These are phyloP conservation scores for Gambusia affinis DNA, from an alignment of 2,113 vertebrate species.

Conservation along the genomic window DNA sequence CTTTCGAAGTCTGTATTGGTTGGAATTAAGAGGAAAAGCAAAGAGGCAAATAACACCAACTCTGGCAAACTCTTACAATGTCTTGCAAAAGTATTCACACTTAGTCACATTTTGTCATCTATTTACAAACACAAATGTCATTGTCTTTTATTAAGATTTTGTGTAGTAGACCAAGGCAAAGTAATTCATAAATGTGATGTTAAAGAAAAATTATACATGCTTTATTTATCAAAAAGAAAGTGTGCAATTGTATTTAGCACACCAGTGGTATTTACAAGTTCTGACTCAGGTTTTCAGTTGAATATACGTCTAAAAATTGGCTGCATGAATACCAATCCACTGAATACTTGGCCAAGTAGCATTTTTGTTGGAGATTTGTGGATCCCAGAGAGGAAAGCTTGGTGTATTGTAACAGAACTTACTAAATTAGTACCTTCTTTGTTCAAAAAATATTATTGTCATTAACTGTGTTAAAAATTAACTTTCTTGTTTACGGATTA, in stretches of 20 bases:
- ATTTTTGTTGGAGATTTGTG: no score
- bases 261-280: no score
- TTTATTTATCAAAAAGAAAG: no score
- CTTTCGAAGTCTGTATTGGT: slow-evolving; percentile 72
- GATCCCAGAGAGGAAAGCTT: no score
- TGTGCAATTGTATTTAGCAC: background rate
- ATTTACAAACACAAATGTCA: background rate
- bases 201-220: no score
- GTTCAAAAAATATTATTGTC: no score
- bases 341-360: background rate
- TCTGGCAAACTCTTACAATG: background rate
- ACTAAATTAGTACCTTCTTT: background rate
- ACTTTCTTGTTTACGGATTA: background rate
- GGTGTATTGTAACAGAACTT: background rate
- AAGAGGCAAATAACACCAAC: slow-evolving; percentile 25
- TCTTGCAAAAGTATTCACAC: background rate
- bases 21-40: slow-evolving; percentile 8
- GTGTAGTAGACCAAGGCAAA: background rate
- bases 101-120: background rate
- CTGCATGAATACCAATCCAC: background rate
- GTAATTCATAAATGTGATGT: background rate
- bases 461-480: background rate
- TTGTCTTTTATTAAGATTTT: background rate
- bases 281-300: no score
- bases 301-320: background rate